A percentile compares a stretch with the other conserved stretches of the same genome.
Conservation (phyloP, 2,888 invertebrate species). For the Drosophila parthenogenetica region DNA sequence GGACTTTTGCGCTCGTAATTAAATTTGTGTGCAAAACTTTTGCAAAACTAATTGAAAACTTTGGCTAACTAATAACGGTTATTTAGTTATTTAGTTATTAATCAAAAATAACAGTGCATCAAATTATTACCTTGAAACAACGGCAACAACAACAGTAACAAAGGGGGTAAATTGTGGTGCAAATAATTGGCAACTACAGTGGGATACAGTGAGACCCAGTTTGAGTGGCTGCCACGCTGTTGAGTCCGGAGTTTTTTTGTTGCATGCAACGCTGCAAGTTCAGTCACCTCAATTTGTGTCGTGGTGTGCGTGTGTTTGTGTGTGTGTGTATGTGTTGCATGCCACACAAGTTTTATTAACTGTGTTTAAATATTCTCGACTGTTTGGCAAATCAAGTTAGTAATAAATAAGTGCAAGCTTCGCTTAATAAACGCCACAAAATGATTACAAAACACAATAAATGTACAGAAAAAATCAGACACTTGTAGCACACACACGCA, state of each 20-base stretch:
- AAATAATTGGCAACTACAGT: constrained; percentile 33
- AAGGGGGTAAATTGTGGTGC: constrained; percentile 28
- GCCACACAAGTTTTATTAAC: no score
- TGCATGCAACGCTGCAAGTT: constrained; percentile 44
- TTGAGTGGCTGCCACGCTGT: constrained; percentile 4
- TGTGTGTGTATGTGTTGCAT: constrained; percentile 2
- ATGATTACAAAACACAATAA: constrained; percentile 55
- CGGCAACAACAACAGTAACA: neutral
- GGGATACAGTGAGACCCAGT: neutral
- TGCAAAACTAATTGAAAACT: neutral
- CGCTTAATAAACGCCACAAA: constrained; percentile 41
- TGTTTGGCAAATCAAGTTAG: neutral
- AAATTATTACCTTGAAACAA: neutral
- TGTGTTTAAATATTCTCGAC: neutral
- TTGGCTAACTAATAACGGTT: neutral
- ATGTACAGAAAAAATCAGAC: constrained; percentile 10
- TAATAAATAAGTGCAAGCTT: constrained; percentile 24
- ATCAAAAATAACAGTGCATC: neutral
- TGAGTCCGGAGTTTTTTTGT: neutral
- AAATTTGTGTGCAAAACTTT: neutral
- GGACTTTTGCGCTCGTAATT: neutral
- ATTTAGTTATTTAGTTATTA: neutral
- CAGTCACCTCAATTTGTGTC: constrained; percentile 56
- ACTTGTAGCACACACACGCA: constrained; percentile 5
- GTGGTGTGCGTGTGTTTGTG: no score